These are phyloP conservation scores for Neuroscelio doddi DNA, from an alignment of 2,888 invertebrate genomes.

Conservation along the genomic window DNA sequence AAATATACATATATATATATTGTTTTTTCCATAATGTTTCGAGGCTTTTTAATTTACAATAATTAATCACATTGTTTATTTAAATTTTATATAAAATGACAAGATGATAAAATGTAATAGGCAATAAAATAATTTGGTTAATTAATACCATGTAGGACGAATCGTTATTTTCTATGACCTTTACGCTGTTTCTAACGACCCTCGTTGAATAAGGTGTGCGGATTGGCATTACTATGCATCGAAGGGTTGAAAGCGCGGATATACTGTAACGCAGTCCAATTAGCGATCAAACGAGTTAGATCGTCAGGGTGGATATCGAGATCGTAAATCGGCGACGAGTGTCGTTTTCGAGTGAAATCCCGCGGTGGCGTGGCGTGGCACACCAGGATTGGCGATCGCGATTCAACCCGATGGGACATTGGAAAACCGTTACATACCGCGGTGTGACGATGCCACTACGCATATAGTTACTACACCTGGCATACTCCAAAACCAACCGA, in stretches of 20 bases:
- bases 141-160: too few relatives aligned
- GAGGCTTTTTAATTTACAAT: too few relatives aligned
- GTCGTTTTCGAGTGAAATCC: slow-evolving; percentile 37
- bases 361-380: slow-evolving; percentile 10
- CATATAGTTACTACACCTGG: slow-evolving; percentile 57
- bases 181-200: not conserved
- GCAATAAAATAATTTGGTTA: too few relatives aligned
- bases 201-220: not conserved
- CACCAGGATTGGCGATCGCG: slow-evolving; percentile 61
- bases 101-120: too few relatives aligned
- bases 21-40: too few relatives aligned
- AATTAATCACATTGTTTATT: too few relatives aligned
- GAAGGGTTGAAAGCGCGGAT: slow-evolving; percentile 8
- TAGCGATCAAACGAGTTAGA: slow-evolving; percentile 56
- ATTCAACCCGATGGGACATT: slow-evolving; percentile 67
- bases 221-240: not conserved
- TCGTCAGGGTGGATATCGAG: slow-evolving; percentile 38
- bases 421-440: slow-evolving; percentile 60
- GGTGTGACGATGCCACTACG: slow-evolving; percentile 60
- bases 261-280: slow-evolving; percentile 49
- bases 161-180: too few relatives aligned
- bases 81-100: too few relatives aligned
- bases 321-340: slow-evolving; percentile 33
- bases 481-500: slow-evolving; percentile 31
- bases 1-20: too few relatives aligned